A percentile compares a stretch with the other conserved stretches of the same genome.
These are phyloP conservation scores for Synanthedon vespiformis DNA, from an alignment of 2,888 invertebrate species.

Conservation along the genomic window DNA sequence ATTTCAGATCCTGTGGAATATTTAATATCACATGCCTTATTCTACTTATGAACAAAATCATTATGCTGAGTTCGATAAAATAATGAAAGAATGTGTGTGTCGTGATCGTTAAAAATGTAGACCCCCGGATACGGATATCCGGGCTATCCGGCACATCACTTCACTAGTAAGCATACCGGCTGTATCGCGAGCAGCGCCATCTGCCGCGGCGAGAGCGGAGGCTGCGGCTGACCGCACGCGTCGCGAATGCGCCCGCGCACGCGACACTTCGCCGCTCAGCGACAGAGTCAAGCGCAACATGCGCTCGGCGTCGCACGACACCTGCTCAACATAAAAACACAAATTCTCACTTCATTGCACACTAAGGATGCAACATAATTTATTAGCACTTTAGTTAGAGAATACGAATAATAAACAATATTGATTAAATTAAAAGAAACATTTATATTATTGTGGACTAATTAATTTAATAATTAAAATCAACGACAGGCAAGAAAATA, in stretches of 20 bases:
- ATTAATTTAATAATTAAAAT: no score
- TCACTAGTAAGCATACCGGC: conserved; percentile 22
- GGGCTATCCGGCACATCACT: no score
- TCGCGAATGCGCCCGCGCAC: conserved; percentile 41
- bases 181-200: conserved; percentile 35
- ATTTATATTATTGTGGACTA: no score
- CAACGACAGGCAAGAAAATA: no score
- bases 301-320: conserved; percentile 42
- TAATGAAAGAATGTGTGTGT: no score
- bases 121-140: no score
- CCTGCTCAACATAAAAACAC: conserved; percentile 22
- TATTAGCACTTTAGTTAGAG: no score
- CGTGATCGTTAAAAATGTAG: no score
- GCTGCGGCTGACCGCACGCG: conserved; percentile 47
- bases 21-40: no score
- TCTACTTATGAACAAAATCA: no score
- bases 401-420: no score
- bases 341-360: background rate
- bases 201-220: conserved; percentile 49
- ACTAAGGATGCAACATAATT: background rate
- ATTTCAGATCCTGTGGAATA: conserved; percentile 37
- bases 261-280: conserved; percentile 32
- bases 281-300: conserved; percentile 34
- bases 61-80: no score
- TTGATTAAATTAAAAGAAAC: background rate